Conservation (phyloP, 2,113 vertebrate species). For the Rhinolophus sinicus region DNA sequence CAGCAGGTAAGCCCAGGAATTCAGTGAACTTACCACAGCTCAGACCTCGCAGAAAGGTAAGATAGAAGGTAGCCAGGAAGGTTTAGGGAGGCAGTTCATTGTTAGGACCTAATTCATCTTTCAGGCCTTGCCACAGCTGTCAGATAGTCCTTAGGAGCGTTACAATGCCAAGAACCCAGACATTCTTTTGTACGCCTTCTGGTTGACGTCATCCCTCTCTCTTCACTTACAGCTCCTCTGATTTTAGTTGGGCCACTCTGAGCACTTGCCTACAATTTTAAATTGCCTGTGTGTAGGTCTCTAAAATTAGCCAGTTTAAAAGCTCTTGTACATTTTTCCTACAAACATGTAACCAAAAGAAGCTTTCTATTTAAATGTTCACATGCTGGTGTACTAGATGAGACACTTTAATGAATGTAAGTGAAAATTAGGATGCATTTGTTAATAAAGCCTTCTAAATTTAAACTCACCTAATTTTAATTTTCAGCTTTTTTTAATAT, state of each 20-base stretch:
- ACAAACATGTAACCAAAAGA: background rate
- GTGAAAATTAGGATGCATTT: constrained; percentile 21
- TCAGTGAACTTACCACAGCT: background rate
- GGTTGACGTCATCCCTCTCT: background rate
- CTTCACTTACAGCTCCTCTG: background rate
- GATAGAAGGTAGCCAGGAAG: background rate
- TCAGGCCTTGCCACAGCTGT: background rate
- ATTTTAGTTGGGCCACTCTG: background rate
- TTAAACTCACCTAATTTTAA: background rate
- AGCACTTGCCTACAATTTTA: background rate
- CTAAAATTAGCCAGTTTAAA: background rate
- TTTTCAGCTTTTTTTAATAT: constrained; percentile 17
- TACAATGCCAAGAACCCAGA: background rate
- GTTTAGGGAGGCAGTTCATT: background rate
- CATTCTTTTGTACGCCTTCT: background rate
- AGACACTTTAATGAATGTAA: constrained; percentile 11
- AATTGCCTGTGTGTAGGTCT: background rate
- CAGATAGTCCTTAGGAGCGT: background rate
- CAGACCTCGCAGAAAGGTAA: background rate
- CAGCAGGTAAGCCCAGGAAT: background rate
- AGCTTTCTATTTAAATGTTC: background rate
- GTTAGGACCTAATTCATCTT: background rate
- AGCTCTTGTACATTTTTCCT: background rate
- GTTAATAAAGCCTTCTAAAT: background rate
- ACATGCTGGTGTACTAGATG: background rate